Percentiles rank a stretch among this genome's conserved stretches.
These are phyloP conservation scores for Hyalella azteca DNA, from an alignment of 2,888 invertebrate genomes.

Conservation along the genomic window DNA sequence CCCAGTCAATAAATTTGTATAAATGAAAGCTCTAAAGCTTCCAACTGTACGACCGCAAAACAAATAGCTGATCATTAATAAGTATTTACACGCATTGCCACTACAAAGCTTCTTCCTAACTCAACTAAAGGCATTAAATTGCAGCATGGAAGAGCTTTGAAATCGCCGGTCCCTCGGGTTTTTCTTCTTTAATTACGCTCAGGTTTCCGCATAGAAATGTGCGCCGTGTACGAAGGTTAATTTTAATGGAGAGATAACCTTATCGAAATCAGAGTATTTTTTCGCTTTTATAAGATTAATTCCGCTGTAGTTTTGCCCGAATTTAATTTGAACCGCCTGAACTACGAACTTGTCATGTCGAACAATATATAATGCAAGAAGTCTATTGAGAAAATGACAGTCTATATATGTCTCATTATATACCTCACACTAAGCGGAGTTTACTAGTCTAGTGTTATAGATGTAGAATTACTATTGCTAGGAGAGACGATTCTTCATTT, in stretches of 20 bases:
- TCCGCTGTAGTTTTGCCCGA: background rate
- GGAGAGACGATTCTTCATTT: slow-evolving; percentile 14
- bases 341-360: background rate
- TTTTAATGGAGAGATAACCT: background rate
- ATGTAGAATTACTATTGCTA: slow-evolving; percentile 29
- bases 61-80: background rate
- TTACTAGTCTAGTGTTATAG: background rate
- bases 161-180: slow-evolving; percentile 21
- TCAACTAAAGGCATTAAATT: background rate
- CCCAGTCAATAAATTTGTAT: background rate
- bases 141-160: slow-evolving; percentile 31
- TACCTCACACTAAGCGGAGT: background rate
- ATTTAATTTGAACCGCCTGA: background rate
- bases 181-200: background rate
- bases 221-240: background rate
- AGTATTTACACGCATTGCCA: background rate
- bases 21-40: background rate
- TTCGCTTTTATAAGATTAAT: background rate
- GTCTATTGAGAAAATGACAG: background rate
- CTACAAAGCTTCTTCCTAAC: background rate
- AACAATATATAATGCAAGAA: background rate
- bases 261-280: background rate
- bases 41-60: background rate
- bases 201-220: background rate
- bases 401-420: background rate